Conservation (phyloP, 2,113 vertebrate species). For the Nycticebus coucang region DNA sequence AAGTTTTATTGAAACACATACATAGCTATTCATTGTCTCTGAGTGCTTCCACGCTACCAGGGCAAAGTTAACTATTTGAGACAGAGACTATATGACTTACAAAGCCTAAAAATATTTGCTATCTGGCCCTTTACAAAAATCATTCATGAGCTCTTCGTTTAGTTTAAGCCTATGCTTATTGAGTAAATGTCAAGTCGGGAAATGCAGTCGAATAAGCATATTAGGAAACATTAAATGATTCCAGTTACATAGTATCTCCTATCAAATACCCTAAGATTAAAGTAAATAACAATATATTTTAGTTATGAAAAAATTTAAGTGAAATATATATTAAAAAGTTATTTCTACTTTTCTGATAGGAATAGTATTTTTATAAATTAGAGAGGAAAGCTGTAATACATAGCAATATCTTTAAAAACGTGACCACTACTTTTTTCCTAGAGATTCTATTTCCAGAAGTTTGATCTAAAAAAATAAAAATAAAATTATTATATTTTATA, state of each 20-base stretch:
- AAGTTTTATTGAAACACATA: background rate
- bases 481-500: too few species aligned
- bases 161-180: background rate
- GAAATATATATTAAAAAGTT: background rate
- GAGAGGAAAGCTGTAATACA: background rate
- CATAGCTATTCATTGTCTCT: background rate
- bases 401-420: background rate
- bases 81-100: background rate
- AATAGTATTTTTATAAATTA: slow-evolving; percentile 19
- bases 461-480: background rate
- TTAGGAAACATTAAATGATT: background rate
- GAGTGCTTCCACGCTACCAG: too few species aligned
- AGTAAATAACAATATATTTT: background rate
- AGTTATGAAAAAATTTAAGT: background rate
- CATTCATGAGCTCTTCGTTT: background rate
- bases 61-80: background rate
- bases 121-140: background rate
- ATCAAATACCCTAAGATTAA: background rate
- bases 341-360: background rate
- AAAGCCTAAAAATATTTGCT: background rate
- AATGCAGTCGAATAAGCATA: background rate
- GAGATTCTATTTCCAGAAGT: background rate
- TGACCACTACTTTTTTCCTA: background rate
- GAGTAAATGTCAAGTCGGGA: background rate
- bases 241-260: background rate